Conservation (phyloP, 2,888 invertebrate genomes). For the Rapana venosa region DNA sequence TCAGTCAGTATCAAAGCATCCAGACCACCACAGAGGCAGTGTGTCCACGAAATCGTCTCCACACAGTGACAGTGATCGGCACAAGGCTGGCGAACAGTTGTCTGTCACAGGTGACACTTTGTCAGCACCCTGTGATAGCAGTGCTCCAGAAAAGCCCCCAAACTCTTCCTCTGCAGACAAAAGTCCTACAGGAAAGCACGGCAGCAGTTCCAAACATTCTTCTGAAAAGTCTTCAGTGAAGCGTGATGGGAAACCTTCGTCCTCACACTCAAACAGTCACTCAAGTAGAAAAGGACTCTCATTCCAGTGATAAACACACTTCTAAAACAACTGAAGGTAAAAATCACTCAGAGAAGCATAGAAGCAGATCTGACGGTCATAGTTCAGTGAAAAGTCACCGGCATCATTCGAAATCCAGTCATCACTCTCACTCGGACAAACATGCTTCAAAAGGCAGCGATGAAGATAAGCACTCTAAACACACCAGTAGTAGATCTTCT, state of each 20-base stretch:
- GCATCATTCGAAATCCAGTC: background rate
- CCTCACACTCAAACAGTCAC: background rate
- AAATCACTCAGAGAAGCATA: background rate
- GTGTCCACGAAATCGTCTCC: background rate
- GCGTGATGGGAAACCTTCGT: background rate
- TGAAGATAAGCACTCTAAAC: background rate
- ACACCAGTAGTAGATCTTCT: background rate
- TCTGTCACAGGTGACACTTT: background rate
- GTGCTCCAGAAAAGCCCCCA: background rate
- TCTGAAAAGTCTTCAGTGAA: background rate
- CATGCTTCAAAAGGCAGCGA: background rate
- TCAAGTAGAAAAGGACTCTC: background rate
- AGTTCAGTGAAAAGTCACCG: background rate
- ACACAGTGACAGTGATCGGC: background rate
- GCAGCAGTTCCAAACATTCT: background rate
- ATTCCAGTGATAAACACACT: background rate
- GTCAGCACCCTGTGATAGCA: background rate
- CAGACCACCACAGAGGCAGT: background rate
- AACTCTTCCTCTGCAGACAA: background rate
- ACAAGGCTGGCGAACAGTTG: background rate
- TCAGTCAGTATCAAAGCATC: background rate
- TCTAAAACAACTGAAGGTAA: background rate
- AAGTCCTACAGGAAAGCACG: background rate
- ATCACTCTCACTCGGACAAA: background rate
- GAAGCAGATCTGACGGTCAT: background rate